Percentiles rank a stretch among this genome's conserved stretches.
These are phyloP conservation scores for Isichthys henryi DNA, from an alignment of 2,113 vertebrate genomes.

Conservation along the genomic window DNA sequence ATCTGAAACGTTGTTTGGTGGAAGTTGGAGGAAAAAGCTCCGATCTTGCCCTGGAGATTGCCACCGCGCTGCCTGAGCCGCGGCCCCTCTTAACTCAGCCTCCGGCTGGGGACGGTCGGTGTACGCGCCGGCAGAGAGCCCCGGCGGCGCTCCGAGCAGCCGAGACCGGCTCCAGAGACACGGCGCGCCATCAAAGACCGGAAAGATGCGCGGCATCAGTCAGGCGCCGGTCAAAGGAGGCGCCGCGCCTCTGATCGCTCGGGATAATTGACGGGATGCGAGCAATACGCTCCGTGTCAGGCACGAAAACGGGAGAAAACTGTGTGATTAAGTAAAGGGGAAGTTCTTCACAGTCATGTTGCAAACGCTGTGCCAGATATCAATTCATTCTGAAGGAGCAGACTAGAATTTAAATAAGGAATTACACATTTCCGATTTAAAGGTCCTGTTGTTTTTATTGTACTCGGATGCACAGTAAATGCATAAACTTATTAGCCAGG, in stretches of 20 bases:
- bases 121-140: conserved; percentile 60
- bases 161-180: conserved; percentile 52
- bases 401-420: background rate
- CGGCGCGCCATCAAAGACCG: conserved; percentile 67
- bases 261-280: conserved; percentile 64
- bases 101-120: conserved; percentile 52
- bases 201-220: conserved; percentile 64
- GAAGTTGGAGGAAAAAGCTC: conserved; percentile 44
- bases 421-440: background rate
- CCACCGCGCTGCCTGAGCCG: conserved; percentile 26
- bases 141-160: conserved; percentile 59
- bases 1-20: conserved; percentile 31
- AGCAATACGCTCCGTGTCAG: conserved; percentile 56
- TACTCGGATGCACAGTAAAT: background rate
- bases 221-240: conserved; percentile 61
- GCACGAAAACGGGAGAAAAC: conserved; percentile 33
- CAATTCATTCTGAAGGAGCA: background rate
- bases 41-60: conserved; percentile 54
- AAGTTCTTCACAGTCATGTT: conserved; percentile 25
- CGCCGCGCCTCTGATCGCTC: conserved; percentile 64
- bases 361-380: conserved; percentile 55
- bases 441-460: background rate
- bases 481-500: background rate
- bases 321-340: conserved; percentile 53
- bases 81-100: conserved; percentile 46